These are phyloP conservation scores for Hycleus phaleratus DNA, from an alignment of 1,140 invertebrate species.

Conservation along the genomic window DNA sequence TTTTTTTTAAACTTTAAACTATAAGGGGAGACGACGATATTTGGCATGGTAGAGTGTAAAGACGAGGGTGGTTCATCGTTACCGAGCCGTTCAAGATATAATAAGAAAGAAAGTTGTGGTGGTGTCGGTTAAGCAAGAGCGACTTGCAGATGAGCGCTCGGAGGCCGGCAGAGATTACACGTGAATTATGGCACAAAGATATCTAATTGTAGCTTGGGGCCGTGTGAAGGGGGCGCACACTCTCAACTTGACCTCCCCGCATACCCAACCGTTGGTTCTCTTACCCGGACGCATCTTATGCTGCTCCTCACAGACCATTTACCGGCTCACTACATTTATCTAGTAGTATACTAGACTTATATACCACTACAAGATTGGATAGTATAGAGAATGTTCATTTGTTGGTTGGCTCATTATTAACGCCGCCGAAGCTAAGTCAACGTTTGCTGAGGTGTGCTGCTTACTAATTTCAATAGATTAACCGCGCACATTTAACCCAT, in stretches of 20 bases:
- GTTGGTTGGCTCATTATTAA: slow-evolving; percentile 33
- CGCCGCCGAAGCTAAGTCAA: slow-evolving; percentile 37
- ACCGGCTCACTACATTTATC: slow-evolving; percentile 39
- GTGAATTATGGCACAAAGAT: slow-evolving; percentile 43
- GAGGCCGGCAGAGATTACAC: slow-evolving; percentile 40
- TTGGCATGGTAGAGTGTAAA: too few relatives aligned
- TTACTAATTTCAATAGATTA: slow-evolving; percentile 44
- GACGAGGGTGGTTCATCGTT: too few relatives aligned
- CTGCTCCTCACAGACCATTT: slow-evolving; percentile 37
- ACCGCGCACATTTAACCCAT: slow-evolving; percentile 41
- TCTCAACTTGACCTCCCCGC: slow-evolving; percentile 10
- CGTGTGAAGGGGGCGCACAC: slow-evolving; percentile 23
- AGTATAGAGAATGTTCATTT: background rate
- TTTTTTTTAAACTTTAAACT: too few relatives aligned
- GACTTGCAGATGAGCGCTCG: slow-evolving; percentile 37
- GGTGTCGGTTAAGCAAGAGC: slow-evolving; percentile 10
- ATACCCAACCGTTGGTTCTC: background rate
- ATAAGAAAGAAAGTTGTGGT: too few relatives aligned
- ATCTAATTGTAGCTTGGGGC: slow-evolving; percentile 41
- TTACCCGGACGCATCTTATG: slow-evolving; percentile 11
- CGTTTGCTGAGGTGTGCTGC: slow-evolving; percentile 39
- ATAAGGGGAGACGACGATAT: too few relatives aligned
- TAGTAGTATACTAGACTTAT: background rate
- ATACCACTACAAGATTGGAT: too few relatives aligned
- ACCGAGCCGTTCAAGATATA: too few relatives aligned